Base-by-base conservation (phyloP, 2,113 vertebrate genomes). In the Aspiorhynchus laticeps region DNA sequence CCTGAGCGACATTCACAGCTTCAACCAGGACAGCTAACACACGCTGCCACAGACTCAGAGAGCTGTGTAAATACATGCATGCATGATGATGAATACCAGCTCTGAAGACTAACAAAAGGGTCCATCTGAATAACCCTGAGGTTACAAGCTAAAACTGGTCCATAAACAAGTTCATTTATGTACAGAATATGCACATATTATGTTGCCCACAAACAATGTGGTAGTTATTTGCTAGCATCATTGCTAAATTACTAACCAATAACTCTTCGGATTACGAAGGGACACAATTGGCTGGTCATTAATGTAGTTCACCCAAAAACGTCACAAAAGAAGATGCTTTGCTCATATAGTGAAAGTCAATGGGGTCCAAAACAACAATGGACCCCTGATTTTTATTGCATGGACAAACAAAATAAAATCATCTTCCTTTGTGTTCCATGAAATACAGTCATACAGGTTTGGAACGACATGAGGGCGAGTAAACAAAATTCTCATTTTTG, bases 1-100 rank as follows among this genome's bases (percentile, higher is more conserved):
- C 85, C 96, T 97, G 86, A 95, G 93, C 2, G 96, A 97, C 85
- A 94, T 97, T 89, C 94, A 94, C 85, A 95, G 91, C 94, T 94
- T 97, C 84, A 93, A 93, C 41, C 93, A 96, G 85, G 94, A 88
- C 76, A 96, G 95, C 92, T 96, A 94, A 89, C 93, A 78, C 51
- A 75, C 80, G 56, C 51, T 65, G 38, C 51, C 10, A 61, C 56
- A 79, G 71, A 69, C n/a, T 79, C 82, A 65, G 41, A 87, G 79
- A 41, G 19, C 11, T 69, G 56, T 78, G 48, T 51, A 78, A 53
- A 78, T 19, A 14, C 36, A 53, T 51, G 26, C 36, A 53, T 51
- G 26, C 7, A 31, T 43, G 71, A 43, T 48, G 73, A 76, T 5
- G 41, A 78, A 19, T 21, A 31, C 43, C 41, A 78, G 75, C 75